Percentiles rank a stretch among this genome's conserved stretches.
phyloP scores from a whole-genome alignment of 2,797 vertebrate genomes.

The Hybognathus amarus region DNA sequence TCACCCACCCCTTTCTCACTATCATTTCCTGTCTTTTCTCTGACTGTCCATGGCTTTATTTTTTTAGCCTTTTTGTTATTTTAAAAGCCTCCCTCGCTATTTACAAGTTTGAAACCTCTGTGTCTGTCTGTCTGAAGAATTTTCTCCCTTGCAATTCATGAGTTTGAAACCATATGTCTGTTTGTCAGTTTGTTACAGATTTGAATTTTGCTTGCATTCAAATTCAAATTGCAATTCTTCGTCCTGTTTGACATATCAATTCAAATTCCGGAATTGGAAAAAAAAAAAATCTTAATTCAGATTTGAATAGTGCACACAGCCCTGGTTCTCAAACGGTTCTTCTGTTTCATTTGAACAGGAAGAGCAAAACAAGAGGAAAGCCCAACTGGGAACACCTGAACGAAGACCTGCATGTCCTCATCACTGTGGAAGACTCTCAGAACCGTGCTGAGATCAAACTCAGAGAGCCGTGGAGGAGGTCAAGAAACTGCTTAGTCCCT shows the following conservation, averaged over 20 bases:
- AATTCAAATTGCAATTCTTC: neutral
- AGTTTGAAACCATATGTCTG: too few relatives aligned
- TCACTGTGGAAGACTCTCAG: conserved; percentile 99
- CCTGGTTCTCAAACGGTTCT: neutral
- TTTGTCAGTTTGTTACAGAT: too few relatives aligned
- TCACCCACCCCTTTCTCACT: neutral
- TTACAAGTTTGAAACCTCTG: neutral
- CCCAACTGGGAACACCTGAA: conserved; percentile 99
- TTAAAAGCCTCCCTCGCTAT: neutral
- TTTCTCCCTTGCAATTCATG: too few relatives aligned
- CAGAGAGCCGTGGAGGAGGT: conserved; percentile 96
- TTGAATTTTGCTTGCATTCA: neutral
- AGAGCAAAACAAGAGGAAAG: conserved; percentile 98
- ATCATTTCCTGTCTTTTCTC: neutral
- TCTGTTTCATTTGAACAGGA: conserved; percentile 76
- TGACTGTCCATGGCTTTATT: conserved; percentile 29
- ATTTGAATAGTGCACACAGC: neutral
- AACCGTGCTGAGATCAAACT: conserved; percentile 99
- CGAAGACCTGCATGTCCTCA: conserved; percentile 97
- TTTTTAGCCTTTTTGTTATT: conserved; percentile 12
- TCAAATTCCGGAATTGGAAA: neutral
- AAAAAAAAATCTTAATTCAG: neutral
- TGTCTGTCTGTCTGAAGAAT: neutral
- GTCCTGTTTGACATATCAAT: neutral
- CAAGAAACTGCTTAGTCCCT: conserved; percentile 95